These are phyloP conservation scores for Aricia agestis DNA, from an alignment of 1,140 invertebrate species.

Conservation along the genomic window DNA sequence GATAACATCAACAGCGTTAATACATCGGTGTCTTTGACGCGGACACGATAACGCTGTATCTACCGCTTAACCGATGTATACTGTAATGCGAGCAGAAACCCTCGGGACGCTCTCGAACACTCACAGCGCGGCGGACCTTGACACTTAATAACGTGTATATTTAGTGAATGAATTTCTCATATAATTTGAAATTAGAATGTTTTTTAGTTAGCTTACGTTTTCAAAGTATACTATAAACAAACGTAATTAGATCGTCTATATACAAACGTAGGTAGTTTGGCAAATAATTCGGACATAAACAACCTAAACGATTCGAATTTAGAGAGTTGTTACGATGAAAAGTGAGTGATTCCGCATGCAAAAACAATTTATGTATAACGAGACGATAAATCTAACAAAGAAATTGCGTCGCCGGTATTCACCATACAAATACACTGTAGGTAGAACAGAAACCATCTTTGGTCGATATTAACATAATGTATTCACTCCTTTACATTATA, in stretches of 20 bases:
- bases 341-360: constrained; percentile 18
- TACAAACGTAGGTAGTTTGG: neutral
- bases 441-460: constrained; percentile 32
- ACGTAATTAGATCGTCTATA: no score
- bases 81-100: constrained; percentile 16
- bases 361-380: constrained; percentile 16
- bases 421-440: constrained; percentile 25
- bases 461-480: constrained; percentile 47
- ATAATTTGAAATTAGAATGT: no score
- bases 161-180: no score
- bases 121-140: no score
- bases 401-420: constrained; percentile 20
- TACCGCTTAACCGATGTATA: constrained; percentile 20
- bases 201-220: no score
- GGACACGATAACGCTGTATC: constrained; percentile 35
- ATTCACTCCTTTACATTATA: constrained; percentile 37
- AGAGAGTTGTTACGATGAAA: constrained; percentile 6
- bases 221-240: no score
- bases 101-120: neutral
- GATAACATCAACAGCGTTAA: constrained; percentile 40
- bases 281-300: neutral
- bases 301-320: constrained; percentile 10
- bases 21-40: constrained; percentile 41
- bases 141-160: no score
- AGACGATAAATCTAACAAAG: constrained; percentile 22